Base-by-base conservation (phyloP, 2,888 invertebrate species). In the Lycia hirtaria region DNA sequence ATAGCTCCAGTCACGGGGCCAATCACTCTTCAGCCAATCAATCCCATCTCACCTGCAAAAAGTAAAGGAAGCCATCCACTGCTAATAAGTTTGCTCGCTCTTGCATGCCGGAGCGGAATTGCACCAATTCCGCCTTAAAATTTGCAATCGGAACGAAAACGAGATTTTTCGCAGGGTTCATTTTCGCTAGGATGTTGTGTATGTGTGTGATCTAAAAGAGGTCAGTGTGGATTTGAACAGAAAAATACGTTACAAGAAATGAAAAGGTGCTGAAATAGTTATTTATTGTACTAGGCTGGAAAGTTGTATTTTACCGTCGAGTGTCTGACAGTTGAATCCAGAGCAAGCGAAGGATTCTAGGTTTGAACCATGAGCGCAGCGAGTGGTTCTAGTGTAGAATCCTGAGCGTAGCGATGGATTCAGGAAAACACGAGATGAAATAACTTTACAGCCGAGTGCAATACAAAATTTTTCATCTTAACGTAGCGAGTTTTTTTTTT, bases 41-140 rank as follows among this genome's bases (percentile, higher is more conserved):
- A 86, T 84, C 86, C 72, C 74, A 70, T 73, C 65, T 82, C 81
- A 81, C 82, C 80, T 83, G 83, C 75, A 90, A 89, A 89, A 87
- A 88, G 87, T 82, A 86, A 87, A 87, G 81, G 73, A 85, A 81
- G 73, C 75, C 58, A 62, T 67, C 71, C 63, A 57, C 47, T 60
- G 86, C 85, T 88, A 88, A 88, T 88, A 87, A 88, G 87, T 88
- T 87, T 88, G 88, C 83, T 81, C 90, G 78, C 87, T 89, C 87
- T 89, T 87, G 88, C 91, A 89, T 87, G 80, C 77, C 81, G 75
- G 72, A 81, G 71, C 85, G 85, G 83, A 87, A 88, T 87, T 85
- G 87, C 79, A 78, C 81, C 88, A 67, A 71, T 69, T 69, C 66
- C 68, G 62, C 56, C 67, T 69, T 71, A 68, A 69, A 71, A 71